Evolutionary conservation across 1,140 invertebrate species (phyloP), one percentile per base, ranked within the genome.

Genomic region (Maniola jurtina): DNA sequence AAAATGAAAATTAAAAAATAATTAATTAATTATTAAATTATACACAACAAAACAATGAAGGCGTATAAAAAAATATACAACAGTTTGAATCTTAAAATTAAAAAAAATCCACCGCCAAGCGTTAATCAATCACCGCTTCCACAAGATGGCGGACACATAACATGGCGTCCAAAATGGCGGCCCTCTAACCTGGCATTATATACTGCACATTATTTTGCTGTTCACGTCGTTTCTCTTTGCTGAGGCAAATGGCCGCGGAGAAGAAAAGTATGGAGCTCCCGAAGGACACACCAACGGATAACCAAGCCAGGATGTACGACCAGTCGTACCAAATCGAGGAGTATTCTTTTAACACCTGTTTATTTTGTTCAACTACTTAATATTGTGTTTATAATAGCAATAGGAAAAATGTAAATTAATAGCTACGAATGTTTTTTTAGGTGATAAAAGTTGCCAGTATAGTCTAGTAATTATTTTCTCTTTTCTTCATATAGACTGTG

Each of bases 281-380:
- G 74, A 97, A 93, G 76, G 93, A 94, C 67, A 94, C 94, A 42
- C 93, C 95, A 48, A 96, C 95, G 59, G 95, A 94, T 73, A 96
- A 90, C 96, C 96, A 97, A 66, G 95, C 95, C 60, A 97, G 91
- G 75, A 96, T 94, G 92, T 96, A 97, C 67, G 96, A 96, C 96
- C 96, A 97, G 76, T 96, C 96, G 91, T 95, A 95, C 90, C 92
- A 93, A 64, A 94, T 93, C 63, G 92, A 92, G 38, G 94, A 91
- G 90, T 95, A 93, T 80, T 94, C 93, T 91, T 93, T 94, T 84
- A 96, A 92, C 66, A 95, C 94, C 95, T 96, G 91, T 80, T 79
- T 68, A 15, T 55, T 55, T 55, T 34, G 14, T 50, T 45, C 13
- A 45, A 45, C 42, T 45, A 45, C 13, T 45, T 45, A 40, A 11